Base-by-base conservation (phyloP, 2,113 vertebrate species). In the Cyanoderma ruficeps region DNA sequence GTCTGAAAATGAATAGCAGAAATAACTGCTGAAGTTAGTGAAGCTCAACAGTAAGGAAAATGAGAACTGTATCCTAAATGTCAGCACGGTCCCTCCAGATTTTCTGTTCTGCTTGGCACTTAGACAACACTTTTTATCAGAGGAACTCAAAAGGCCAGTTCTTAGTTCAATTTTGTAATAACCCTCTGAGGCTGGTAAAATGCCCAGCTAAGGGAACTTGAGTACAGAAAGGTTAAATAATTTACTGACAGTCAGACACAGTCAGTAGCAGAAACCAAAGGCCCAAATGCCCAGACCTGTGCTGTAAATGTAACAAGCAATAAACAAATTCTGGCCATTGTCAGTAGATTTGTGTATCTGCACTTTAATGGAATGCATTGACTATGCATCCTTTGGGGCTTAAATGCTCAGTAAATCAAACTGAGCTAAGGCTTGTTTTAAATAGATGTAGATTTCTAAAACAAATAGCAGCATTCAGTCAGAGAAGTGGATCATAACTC, bases 361-460 rank as follows among this genome's bases (percentile, higher is more conserved):
- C 85, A 76, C 78, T 82, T 91, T 95, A 87, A 79, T 55, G 63
- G 84, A 95, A 85, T 89, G 67, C 91, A 96, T 78, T 79, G 77
- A 85, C 78, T 93, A 72, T 83, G 78, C 49, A 80, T 86, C 78
- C 92, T 94, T 72, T 61, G 71, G 70, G 89, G 79, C 57, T 95
- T 93, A 95, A 95, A 94, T 63, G 55, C 70, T 86, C 91, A 83
- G 74, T 95, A 95, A 95, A 94, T 96, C 89, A 96, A 94, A 96
- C 30, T 74, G 75, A 95, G 63, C 82, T 91, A 72, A 69, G 39
- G 55, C 78, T 96, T 77, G 42, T 88, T 94, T 93, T 85, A 96
- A 91, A 91, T 35, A 85, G 87, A 95, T 72, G 70, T 80, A 90
- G 49, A 89, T 94, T 96, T 93, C 91, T 93, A 91, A 90, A 93